A percentile compares a stretch with the other conserved stretches of the same genome.
Evolutionary conservation across 2,888 invertebrate species (phyloP).

Genomic region (Pristionchus exspectatus): DNA sequence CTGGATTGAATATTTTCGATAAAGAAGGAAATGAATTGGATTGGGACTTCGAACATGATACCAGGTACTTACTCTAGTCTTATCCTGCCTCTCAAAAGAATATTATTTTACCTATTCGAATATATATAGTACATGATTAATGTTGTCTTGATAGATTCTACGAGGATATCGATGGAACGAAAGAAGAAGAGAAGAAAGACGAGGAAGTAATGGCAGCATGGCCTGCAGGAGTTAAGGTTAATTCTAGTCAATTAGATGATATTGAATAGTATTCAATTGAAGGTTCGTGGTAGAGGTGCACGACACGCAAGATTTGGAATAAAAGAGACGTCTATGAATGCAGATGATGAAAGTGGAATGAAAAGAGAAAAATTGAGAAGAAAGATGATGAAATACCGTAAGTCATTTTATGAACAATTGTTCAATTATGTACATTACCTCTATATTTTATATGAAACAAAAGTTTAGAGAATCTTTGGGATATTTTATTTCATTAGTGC

Average conservation of each 20-base stretch:
- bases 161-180: slow-evolving; percentile 37
- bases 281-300: slow-evolving; percentile 53
- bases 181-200: slow-evolving; percentile 48
- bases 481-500: not conserved
- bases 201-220: slow-evolving; percentile 41
- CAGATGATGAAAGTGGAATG: slow-evolving; percentile 20
- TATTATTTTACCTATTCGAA: not conserved
- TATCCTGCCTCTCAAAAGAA: not conserved
- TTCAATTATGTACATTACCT: not conserved
- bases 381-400: slow-evolving; percentile 7
- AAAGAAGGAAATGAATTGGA: slow-evolving; percentile 74
- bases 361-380: not conserved
- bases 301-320: slow-evolving; percentile 24
- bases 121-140: not conserved
- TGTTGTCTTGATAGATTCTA: slow-evolving; percentile 45
- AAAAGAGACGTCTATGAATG: not conserved
- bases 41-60: slow-evolving; percentile 78
- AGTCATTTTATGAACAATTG: not conserved
- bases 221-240: slow-evolving; percentile 45
- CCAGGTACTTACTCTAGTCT: slow-evolving; percentile 60
- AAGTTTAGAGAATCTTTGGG: not conserved
- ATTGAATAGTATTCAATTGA: not conserved
- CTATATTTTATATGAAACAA: not conserved
- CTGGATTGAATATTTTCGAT: slow-evolving; percentile 75
- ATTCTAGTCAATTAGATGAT: not conserved